These are phyloP conservation scores for Hetaerina titia DNA, from an alignment of 2,888 invertebrate genomes.

Conservation along the genomic window DNA sequence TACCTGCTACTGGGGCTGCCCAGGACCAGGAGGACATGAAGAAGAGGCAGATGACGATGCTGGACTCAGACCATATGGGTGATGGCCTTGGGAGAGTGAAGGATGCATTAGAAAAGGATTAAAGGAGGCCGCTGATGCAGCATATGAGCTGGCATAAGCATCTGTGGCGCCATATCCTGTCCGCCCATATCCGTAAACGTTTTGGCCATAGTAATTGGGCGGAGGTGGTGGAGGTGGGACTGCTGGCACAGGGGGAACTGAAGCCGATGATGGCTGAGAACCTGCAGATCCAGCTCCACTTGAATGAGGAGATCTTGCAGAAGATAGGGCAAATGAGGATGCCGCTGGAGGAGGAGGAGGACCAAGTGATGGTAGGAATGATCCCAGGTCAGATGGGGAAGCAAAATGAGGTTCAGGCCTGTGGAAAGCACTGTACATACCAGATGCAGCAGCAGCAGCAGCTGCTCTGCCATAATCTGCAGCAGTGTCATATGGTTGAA, in stretches of 20 bases:
- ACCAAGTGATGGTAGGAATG: slow-evolving; percentile 63
- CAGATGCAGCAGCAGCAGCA: slow-evolving; percentile 58
- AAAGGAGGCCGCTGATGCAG: slow-evolving; percentile 53
- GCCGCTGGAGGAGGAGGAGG: slow-evolving; percentile 49
- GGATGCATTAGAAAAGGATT: slow-evolving; percentile 61
- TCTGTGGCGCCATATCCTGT: slow-evolving; percentile 57
- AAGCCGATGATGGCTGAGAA: slow-evolving; percentile 37
- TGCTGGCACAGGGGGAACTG: slow-evolving; percentile 59
- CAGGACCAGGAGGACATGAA: slow-evolving; percentile 60
- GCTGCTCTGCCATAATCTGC: slow-evolving; percentile 71
- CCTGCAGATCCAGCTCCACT: slow-evolving; percentile 52
- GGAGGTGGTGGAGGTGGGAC: slow-evolving; percentile 59
- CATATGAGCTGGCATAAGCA: slow-evolving; percentile 63
- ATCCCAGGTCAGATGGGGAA: slow-evolving; percentile 57
- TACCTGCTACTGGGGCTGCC: slow-evolving; percentile 67
- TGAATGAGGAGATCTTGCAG: slow-evolving; percentile 49
- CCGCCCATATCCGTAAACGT: slow-evolving; percentile 63
- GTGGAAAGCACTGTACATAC: slow-evolving; percentile 72
- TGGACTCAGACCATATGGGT: slow-evolving; percentile 54
- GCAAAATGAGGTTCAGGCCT: slow-evolving; percentile 71
- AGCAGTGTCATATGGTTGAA: slow-evolving; percentile 61
- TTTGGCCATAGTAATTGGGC: slow-evolving; percentile 58
- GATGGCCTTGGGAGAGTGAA: slow-evolving; percentile 59
- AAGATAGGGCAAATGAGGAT: slow-evolving; percentile 56
- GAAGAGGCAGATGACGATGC: slow-evolving; percentile 56